A percentile compares a stretch with the other conserved stretches of the same genome.
phyloP scores from a whole-genome alignment of 2,888 invertebrate genomes.

The Andrena trimmerana region DNA sequence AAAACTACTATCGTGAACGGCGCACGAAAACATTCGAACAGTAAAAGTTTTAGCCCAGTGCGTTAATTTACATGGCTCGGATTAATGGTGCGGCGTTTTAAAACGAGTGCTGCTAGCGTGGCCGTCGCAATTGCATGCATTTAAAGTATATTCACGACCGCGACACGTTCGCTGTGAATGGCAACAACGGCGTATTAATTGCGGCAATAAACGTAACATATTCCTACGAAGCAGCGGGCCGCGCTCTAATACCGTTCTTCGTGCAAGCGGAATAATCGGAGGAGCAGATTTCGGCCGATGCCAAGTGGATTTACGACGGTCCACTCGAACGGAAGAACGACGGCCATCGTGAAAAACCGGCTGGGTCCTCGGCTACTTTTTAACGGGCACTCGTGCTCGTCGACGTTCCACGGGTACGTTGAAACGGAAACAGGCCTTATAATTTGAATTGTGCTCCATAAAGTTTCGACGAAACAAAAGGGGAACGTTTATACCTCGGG shows the following conservation, averaged over 20 bases:
- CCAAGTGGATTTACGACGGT: slow-evolving; percentile 38
- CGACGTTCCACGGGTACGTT: background rate
- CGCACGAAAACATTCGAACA: background rate
- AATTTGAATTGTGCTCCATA: background rate
- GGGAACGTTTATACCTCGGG: too few species aligned
- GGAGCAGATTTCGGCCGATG: slow-evolving; percentile 20
- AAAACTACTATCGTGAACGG: too few species aligned
- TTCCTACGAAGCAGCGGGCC: background rate
- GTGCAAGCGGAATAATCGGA: slow-evolving; percentile 8
- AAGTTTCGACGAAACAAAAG: background rate
- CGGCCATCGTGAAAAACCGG: background rate
- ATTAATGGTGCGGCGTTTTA: slow-evolving; percentile 21
- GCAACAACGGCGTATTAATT: slow-evolving; percentile 43
- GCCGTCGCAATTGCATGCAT: slow-evolving; percentile 28
- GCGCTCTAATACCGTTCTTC: slow-evolving; percentile 21
- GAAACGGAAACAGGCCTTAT: background rate
- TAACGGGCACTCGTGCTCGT: background rate
- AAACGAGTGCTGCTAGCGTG: slow-evolving; percentile 21
- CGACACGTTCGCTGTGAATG: slow-evolving; percentile 21
- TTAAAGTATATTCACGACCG: slow-evolving; percentile 49
- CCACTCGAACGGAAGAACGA: slow-evolving; percentile 3
- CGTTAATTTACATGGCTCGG: slow-evolving; percentile 1
- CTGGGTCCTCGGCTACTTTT: background rate
- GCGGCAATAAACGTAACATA: slow-evolving; percentile 34
- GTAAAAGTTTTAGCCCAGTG: background rate